Conservation (phyloP, 2,888 invertebrate species). For the Pseudococcus jackbeardsleyi region DNA sequence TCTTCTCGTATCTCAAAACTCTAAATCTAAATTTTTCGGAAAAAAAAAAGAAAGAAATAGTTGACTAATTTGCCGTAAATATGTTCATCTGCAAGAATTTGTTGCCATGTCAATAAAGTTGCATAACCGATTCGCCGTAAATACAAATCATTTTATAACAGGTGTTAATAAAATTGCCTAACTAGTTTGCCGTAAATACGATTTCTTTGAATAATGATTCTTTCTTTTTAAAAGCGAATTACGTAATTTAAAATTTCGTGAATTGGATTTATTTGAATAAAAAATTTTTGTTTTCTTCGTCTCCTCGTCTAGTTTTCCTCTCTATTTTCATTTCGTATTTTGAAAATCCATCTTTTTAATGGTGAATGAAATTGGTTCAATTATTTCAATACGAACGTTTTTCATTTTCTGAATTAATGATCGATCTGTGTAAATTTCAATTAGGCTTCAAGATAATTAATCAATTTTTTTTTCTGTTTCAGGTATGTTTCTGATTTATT, state of each 20-base stretch:
- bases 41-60: too few species aligned
- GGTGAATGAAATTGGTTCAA: too few species aligned
- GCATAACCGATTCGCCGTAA: conserved; percentile 10
- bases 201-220: background rate
- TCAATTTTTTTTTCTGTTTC: background rate
- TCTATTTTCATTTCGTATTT: too few species aligned
- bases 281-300: too few species aligned
- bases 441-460: background rate
- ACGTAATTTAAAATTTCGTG: too few species aligned
- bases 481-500: background rate
- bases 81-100: background rate
- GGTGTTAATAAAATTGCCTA: background rate
- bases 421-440: background rate
- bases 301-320: too few species aligned
- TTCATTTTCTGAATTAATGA: background rate
- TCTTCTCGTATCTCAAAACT: too few species aligned
- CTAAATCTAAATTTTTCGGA: too few species aligned
- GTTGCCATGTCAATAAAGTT: background rate
- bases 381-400: background rate
- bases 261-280: too few species aligned
- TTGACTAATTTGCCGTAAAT: background rate
- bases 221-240: background rate
- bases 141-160: background rate
- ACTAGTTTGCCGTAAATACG: conserved; percentile 9
- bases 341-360: too few species aligned